A percentile compares a stretch with the other conserved stretches of the same genome.
Conservation (phyloP, 1,140 invertebrate species). For the Eumeta japonica region DNA sequence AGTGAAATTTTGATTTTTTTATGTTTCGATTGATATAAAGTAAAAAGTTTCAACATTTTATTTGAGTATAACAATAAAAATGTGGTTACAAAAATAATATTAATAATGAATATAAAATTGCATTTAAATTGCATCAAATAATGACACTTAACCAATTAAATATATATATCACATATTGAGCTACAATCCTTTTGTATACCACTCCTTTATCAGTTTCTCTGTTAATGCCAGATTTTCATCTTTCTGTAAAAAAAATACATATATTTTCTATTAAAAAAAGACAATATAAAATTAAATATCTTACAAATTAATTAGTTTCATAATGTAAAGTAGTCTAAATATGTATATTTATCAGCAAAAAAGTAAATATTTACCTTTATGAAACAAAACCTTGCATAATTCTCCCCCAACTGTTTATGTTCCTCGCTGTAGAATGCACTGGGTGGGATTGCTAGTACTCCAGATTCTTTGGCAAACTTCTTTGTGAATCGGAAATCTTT, state of each 20-base stretch:
- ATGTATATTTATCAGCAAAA: neutral
- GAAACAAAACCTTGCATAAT: constrained; percentile 90
- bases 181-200: constrained; percentile 25
- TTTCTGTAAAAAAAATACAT: constrained; percentile 57
- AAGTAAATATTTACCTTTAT: constrained; percentile 71
- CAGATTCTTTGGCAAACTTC: constrained; percentile 92
- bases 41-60: no score
- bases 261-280: constrained; percentile 4
- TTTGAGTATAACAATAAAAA: no score
- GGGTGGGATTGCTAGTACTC: constrained; percentile 90
- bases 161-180: neutral
- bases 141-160: neutral
- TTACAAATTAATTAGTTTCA: neutral
- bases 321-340: constrained; percentile 1
- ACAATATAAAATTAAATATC: neutral
- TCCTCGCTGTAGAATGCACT: constrained; percentile 86
- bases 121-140: neutral
- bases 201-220: constrained; percentile 36
- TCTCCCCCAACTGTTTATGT: constrained; percentile 83
- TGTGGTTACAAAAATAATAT: no score
- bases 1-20: no score
- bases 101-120: no score
- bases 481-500: constrained; percentile 92
- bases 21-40: no score
- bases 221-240: constrained; percentile 67